Evolutionary conservation across 2,113 vertebrate genomes (phyloP).

Genomic region (Psittacara wagleri): DNA sequence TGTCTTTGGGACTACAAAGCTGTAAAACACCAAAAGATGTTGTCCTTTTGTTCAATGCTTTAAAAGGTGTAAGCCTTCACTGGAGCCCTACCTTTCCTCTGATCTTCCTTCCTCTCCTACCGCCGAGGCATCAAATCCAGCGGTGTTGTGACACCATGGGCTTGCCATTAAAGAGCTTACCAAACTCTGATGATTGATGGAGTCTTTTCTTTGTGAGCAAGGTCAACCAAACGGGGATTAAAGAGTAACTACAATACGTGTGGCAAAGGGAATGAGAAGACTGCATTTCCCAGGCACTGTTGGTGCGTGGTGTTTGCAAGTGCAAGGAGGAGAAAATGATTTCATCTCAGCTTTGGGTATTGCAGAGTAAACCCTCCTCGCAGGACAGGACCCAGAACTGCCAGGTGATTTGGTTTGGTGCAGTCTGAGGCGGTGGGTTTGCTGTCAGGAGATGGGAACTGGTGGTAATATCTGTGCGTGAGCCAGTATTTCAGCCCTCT

Average conservation of each 20-base stretch:
- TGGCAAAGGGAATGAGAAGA: not conserved
- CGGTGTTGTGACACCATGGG: conserved; percentile 19
- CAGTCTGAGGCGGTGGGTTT: not conserved
- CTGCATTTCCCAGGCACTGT: not conserved
- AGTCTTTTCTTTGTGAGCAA: conserved; percentile 21
- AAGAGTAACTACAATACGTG: not conserved
- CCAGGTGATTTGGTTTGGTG: not conserved
- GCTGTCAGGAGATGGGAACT: not conserved
- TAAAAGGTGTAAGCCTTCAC: conserved; percentile 3
- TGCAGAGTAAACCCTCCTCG: not conserved
- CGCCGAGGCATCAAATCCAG: not conserved
- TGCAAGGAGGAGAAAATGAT: not conserved
- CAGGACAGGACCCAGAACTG: not conserved
- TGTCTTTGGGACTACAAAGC: conserved; percentile 47
- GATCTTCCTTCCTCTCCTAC: not conserved
- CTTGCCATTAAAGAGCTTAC: conserved; percentile 74
- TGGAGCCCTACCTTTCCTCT: not conserved
- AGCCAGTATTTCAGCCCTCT: not conserved
- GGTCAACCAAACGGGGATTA: not conserved
- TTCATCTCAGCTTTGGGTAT: not conserved
- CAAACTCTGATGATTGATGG: not conserved
- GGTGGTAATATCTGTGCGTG: not conserved
- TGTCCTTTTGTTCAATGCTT: conserved; percentile 31
- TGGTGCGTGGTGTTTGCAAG: not conserved
- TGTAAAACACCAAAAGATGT: conserved; percentile 49